Percentiles rank a stretch among this genome's conserved stretches.
phyloP scores from a whole-genome alignment of 2,797 vertebrate genomes.

The Gymnopithys bicolor region DNA sequence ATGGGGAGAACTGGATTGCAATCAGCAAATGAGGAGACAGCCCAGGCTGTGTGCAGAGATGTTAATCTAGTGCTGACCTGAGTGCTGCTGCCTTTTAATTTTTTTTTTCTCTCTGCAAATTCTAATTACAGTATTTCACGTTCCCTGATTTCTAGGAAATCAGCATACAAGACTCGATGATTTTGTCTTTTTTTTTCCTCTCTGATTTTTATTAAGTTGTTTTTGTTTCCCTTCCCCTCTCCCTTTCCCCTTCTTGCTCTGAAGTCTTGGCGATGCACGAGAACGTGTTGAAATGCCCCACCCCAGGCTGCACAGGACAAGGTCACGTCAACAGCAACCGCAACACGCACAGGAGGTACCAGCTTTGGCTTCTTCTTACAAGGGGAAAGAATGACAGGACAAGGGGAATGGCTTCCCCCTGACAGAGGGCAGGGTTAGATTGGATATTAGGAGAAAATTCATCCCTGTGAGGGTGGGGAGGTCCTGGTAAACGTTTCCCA shows the following conservation, averaged over 20 bases:
- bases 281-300: conserved; percentile 97
- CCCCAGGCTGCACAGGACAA: conserved; percentile 96
- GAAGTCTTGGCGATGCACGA: conserved; percentile 97
- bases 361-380: neutral
- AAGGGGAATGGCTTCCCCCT: neutral
- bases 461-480: neutral
- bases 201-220: conserved; percentile 21
- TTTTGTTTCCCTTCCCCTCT: conserved; percentile 27
- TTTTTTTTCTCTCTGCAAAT: neutral
- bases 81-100: neutral
- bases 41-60: neutral
- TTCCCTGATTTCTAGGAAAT: conserved; percentile 31
- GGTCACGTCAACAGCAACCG: conserved; percentile 99
- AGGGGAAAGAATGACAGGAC: neutral
- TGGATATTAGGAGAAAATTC: neutral
- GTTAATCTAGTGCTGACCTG: conserved; percentile 24
- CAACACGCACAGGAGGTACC: conserved; percentile 96
- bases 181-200: neutral
- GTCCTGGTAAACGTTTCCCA: neutral
- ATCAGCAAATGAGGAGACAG: neutral
- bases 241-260: neutral
- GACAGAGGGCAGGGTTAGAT: neutral
- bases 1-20: neutral
- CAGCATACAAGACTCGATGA: neutral
- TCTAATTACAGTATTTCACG: neutral